Evolutionary conservation across 2,888 invertebrate genomes (phyloP).

Genomic region (Diarsia dahlii): DNA sequence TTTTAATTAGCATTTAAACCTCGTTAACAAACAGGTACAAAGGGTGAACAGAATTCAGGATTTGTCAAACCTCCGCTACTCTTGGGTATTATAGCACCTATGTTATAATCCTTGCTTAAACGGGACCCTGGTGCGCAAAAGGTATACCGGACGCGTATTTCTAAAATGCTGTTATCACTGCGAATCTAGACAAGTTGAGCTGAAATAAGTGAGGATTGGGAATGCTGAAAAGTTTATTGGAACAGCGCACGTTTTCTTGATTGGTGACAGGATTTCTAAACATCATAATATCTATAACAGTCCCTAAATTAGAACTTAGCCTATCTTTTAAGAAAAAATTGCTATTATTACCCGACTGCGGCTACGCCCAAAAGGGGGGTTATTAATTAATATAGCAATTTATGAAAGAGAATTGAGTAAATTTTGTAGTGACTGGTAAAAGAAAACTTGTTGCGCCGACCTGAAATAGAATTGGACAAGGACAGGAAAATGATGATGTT

Average conservation of each 20-base stretch:
- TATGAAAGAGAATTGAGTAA: too few relatives aligned
- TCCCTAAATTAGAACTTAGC: background rate
- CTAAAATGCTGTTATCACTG: slow-evolving; percentile 4
- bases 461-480: too few relatives aligned
- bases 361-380: too few relatives aligned
- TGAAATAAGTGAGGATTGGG: background rate
- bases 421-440: too few relatives aligned
- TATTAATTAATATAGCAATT: too few relatives aligned
- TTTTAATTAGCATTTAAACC: slow-evolving; percentile 61
- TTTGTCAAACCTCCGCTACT: slow-evolving; percentile 62
- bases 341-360: too few relatives aligned
- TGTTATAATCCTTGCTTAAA: slow-evolving; percentile 61
- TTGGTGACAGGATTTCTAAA: background rate
- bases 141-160: slow-evolving; percentile 35
- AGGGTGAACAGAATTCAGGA: slow-evolving; percentile 54
- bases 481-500: too few relatives aligned
- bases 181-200: background rate
- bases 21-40: slow-evolving; percentile 56
- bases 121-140: slow-evolving; percentile 34
- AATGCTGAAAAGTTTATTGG: background rate
- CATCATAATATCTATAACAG: too few relatives aligned
- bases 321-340: background rate
- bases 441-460: too few relatives aligned
- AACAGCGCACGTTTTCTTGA: background rate
- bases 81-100: slow-evolving; percentile 59